A percentile compares a stretch with the other conserved stretches of the same genome.
These are phyloP conservation scores for Temnothorax curvispinosus DNA, from an alignment of 1,140 invertebrate species.

Conservation along the genomic window DNA sequence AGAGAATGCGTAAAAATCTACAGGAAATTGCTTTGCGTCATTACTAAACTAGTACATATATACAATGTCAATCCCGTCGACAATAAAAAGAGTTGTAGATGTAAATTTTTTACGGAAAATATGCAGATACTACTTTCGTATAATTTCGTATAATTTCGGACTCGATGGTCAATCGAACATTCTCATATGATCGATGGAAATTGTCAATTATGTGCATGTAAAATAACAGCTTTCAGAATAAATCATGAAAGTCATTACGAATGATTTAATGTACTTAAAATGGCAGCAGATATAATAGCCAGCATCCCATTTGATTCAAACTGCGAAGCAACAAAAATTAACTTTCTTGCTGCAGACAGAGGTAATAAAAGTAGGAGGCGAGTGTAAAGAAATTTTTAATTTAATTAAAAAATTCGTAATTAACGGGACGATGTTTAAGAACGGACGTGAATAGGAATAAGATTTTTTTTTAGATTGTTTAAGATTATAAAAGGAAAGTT, in stretches of 20 bases:
- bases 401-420: slow-evolving; percentile 7
- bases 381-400: background rate
- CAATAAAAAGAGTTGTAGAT: background rate
- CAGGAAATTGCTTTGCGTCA: slow-evolving; percentile 34
- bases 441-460: background rate
- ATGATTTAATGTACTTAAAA: background rate
- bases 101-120: background rate
- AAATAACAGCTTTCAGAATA: background rate
- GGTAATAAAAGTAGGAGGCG: background rate
- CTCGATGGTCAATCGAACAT: background rate
- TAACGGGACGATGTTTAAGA: background rate
- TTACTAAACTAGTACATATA: slow-evolving; percentile 19
- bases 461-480: background rate
- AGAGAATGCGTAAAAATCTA: background rate
- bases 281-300: background rate
- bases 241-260: slow-evolving; percentile 26
- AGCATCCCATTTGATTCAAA: background rate
- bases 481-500: background rate
- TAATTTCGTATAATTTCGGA: slow-evolving; percentile 18
- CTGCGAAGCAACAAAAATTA: background rate
- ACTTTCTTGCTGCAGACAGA: background rate
- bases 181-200: background rate
- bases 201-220: background rate
- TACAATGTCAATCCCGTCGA: background rate
- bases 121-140: background rate